Evolutionary conservation across 1,140 invertebrate genomes (phyloP).

Genomic region (Parapsyche elsis): DNA sequence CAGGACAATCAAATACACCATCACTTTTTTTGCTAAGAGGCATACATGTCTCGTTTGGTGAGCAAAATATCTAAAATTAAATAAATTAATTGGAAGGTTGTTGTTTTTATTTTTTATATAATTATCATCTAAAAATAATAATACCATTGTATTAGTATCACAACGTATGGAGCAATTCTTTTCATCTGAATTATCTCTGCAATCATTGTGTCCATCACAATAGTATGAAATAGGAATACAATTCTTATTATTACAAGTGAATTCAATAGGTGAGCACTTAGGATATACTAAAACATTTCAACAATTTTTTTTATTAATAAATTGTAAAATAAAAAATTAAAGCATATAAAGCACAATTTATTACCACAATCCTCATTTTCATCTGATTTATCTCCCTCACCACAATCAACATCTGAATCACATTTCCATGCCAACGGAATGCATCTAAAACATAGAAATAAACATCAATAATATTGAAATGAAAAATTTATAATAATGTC

Average conservation of each 20-base stretch:
- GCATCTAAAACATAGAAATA: constrained; percentile 64
- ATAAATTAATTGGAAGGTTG: neutral
- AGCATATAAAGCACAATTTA: constrained; percentile 34
- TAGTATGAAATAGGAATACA: constrained; percentile 78
- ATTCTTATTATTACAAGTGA: constrained; percentile 75
- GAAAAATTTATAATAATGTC: neutral
- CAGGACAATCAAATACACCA: constrained; percentile 79
- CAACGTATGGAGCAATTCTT: constrained; percentile 54
- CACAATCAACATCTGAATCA: constrained; percentile 75
- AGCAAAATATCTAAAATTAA: constrained; percentile 70
- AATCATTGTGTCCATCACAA: constrained; percentile 80
- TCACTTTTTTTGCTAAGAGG: constrained; percentile 79
- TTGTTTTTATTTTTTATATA: neutral
- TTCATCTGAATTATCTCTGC: constrained; percentile 78
- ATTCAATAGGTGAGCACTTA: constrained; percentile 74
- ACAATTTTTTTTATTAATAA: neutral
- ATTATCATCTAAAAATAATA: neutral
- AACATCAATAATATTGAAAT: neutral
- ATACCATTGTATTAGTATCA: constrained; percentile 50
- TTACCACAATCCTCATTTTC: constrained; percentile 66
- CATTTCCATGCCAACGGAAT: constrained; percentile 80
- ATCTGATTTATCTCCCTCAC: constrained; percentile 69
- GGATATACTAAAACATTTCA: constrained; percentile 66
- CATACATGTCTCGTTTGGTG: constrained; percentile 75
- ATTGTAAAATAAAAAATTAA: neutral